Evolutionary conservation across 2,888 invertebrate species (phyloP), one percentile per base, ranked within the genome.

Genomic region (Drosophila neutralis): DNA sequence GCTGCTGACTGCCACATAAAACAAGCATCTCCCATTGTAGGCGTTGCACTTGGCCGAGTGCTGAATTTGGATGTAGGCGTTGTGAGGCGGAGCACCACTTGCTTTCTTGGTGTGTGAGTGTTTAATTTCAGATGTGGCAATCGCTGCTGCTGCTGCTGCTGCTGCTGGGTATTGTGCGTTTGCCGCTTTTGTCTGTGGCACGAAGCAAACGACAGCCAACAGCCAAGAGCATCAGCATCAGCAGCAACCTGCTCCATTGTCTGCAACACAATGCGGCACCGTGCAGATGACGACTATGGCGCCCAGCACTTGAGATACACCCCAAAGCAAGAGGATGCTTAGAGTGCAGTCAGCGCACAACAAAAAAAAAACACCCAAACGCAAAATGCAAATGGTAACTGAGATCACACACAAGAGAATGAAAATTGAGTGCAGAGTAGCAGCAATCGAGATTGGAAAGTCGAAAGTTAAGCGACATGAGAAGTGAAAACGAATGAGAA

Each of bases 111-210:
- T 52, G 51, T 18, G 59, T 57, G 54, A 71, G 73, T 73, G 70
- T 81, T 84, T 84, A 81, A 89, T 85, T 85, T 82, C 69, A 80
- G 85, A 57, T 56, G 63, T 48, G 72, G 71, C 71, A 82, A 69
- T 73, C 51, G 56, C 49, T 52, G 58, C 45, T 69, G 24, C n/a
- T 36, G n/a, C 42, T 29, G 29, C 0, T 67, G 68, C 40, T 59
- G 21, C 21, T 21, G 21, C 21, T 21, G 53, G 64, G 53, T 73
- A 76, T 89, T 87, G 85, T 87, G 65, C 24, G 69, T 60, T 62
- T 63, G 78, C 64, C 66, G 76, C 90, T 71, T 87, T 85, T 89
- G 89, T 85, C 75, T 87, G 74, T 75, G 89, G 87, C 84, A 89
- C 79, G 89, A 76, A 74, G 78, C 79, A 77, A 67, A 52, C 59